Percentiles rank a stretch among this genome's conserved stretches.
Evolutionary conservation across 2,888 invertebrate species (phyloP).

Genomic region (Phyllotreta cruciferae): DNA sequence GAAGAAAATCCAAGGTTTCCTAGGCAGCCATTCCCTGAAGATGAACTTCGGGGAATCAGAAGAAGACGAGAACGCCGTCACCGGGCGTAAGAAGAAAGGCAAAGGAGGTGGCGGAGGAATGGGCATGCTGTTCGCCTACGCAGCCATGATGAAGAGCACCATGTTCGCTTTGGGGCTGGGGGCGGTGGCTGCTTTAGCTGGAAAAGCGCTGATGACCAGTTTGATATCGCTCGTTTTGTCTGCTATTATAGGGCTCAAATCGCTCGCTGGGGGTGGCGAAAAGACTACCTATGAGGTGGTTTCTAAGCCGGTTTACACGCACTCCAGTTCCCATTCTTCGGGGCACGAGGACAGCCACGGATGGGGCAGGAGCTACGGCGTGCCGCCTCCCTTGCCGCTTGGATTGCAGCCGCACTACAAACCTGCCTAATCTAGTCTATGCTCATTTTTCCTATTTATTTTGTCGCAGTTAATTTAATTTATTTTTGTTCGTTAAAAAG

Average conservation of each 20-base stretch:
- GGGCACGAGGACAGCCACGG: constrained; percentile 70
- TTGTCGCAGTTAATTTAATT: constrained; percentile 37
- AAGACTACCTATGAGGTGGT: constrained; percentile 86
- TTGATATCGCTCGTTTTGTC: constrained; percentile 81
- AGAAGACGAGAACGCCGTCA: constrained; percentile 51
- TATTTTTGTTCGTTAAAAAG: constrained; percentile 22
- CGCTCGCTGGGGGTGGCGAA: constrained; percentile 70
- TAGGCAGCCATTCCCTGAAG: constrained; percentile 71
- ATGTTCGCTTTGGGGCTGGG: constrained; percentile 72
- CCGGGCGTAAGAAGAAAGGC: constrained; percentile 62
- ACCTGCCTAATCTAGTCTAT: constrained; percentile 64
- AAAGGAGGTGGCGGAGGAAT: constrained; percentile 64
- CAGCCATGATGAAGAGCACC: constrained; percentile 72
- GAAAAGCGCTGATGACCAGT: constrained; percentile 84
- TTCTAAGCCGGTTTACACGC: constrained; percentile 79
- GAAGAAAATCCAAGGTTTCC: constrained; percentile 71
- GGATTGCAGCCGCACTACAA: constrained; percentile 65
- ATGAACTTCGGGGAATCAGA: constrained; percentile 51
- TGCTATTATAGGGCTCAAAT: constrained; percentile 78
- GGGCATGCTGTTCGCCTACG: constrained; percentile 60
- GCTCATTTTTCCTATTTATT: constrained; percentile 31
- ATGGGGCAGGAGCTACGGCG: constrained; percentile 63
- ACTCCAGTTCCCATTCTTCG: constrained; percentile 70
- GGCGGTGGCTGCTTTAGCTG: constrained; percentile 78
- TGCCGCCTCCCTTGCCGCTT: constrained; percentile 55